Evolutionary conservation across 1,140 invertebrate genomes (phyloP).

Genomic region (Teleopsis dalmanni): DNA sequence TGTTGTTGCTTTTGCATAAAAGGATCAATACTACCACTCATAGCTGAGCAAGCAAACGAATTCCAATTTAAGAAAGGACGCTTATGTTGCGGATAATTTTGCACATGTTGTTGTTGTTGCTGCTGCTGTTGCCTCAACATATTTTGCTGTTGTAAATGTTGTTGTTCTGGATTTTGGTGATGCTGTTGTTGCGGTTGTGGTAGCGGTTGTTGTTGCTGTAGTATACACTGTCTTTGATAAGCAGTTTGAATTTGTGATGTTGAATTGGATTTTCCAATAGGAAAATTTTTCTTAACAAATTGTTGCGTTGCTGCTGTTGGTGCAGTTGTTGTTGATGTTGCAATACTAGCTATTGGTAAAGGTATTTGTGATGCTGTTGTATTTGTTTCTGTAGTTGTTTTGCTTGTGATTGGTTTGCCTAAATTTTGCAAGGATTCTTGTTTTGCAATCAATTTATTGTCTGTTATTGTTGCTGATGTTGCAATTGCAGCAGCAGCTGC

Average conservation of each 20-base stretch:
- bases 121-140: slow-evolving; percentile 22
- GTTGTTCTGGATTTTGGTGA: too few species aligned
- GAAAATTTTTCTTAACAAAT: slow-evolving; percentile 20
- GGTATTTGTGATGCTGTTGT: slow-evolving; percentile 4
- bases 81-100: slow-evolving; percentile 34
- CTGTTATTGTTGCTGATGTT: slow-evolving; percentile 7
- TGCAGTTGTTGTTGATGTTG: slow-evolving; percentile 14
- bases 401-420: too few species aligned
- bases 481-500: slow-evolving; percentile 12
- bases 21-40: slow-evolving; percentile 31
- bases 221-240: slow-evolving; percentile 20
- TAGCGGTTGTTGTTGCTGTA: slow-evolving; percentile 25
- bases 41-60: slow-evolving; percentile 33
- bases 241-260: slow-evolving; percentile 36
- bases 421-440: background rate
- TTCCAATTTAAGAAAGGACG: slow-evolving; percentile 37
- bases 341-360: background rate
- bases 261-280: slow-evolving; percentile 36
- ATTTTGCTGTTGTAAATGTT: slow-evolving; percentile 16
- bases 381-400: slow-evolving; percentile 7
- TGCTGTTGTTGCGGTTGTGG: slow-evolving; percentile 21
- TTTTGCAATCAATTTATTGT: background rate
- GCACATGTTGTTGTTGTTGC: slow-evolving; percentile 15
- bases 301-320: slow-evolving; percentile 16
- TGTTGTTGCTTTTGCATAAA: slow-evolving; percentile 31